Evolutionary conservation across 2,797 vertebrate genomes (phyloP).

Genomic region (Neomorphus geoffroyi): DNA sequence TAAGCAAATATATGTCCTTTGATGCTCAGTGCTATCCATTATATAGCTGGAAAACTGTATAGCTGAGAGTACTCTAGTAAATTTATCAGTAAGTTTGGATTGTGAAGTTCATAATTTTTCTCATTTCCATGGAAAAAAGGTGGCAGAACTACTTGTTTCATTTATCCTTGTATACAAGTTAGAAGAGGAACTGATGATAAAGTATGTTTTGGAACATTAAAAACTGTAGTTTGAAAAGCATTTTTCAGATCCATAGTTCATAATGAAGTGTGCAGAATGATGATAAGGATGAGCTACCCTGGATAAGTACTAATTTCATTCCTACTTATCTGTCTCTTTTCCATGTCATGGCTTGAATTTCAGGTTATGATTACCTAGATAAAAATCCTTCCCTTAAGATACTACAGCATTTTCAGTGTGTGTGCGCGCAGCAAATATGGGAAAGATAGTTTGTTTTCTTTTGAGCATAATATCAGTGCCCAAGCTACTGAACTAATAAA

Average conservation of each 20-base stretch:
- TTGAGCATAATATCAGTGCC: not conserved
- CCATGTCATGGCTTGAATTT: constrained; percentile 45
- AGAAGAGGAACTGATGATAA: constrained; percentile 5
- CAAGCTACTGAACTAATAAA: constrained; percentile 20
- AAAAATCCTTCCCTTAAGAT: constrained; percentile 34
- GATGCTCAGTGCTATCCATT: not conserved
- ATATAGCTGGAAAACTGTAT: not conserved
- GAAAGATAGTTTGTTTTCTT: constrained; percentile 29
- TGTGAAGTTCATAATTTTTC: not conserved
- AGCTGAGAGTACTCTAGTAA: not conserved
- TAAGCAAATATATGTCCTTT: not conserved
- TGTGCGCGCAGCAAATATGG: not conserved
- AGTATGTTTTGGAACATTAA: not conserved
- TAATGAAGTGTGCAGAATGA: constrained; percentile 46
- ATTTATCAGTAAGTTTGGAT: not conserved
- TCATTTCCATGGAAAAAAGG: not conserved
- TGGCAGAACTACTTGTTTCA: not conserved
- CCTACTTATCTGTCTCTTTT: constrained; percentile 53
- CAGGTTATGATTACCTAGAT: constrained; percentile 46
- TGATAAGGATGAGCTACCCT: constrained; percentile 53
- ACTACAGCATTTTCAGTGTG: not conserved
- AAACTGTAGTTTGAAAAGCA: not conserved
- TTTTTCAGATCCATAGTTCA: constrained; percentile 40
- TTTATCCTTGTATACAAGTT: not conserved
- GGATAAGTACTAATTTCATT: constrained; percentile 54